phyloP scores from a whole-genome alignment of 2,888 invertebrate genomes.

The Hirudinaria manillensis region DNA sequence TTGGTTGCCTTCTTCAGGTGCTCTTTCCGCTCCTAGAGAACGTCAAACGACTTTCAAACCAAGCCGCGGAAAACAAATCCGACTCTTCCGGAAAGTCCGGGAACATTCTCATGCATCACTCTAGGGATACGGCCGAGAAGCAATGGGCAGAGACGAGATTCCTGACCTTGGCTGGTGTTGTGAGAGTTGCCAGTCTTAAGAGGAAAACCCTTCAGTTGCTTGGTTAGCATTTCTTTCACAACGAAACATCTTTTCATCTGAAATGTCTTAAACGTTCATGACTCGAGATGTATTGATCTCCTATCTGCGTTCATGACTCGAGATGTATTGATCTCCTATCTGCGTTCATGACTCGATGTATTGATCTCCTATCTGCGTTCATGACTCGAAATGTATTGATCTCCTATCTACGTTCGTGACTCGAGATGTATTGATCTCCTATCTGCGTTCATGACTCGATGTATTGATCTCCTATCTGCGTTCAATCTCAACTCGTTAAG shows the following conservation, averaged over 20 bases:
- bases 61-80: slow-evolving; percentile 56
- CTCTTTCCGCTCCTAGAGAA: slow-evolving; percentile 88
- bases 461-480: no score
- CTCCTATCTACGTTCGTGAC: no score
- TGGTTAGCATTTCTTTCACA: slow-evolving; percentile 41
- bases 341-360: no score
- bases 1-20: slow-evolving; percentile 58
- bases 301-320: no score
- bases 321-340: no score
- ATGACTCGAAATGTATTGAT: no score
- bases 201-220: slow-evolving; percentile 65
- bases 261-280: no score
- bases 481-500: no score
- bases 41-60: slow-evolving; percentile 65
- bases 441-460: background rate
- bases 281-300: no score
- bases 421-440: background rate
- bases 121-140: slow-evolving; percentile 94
- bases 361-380: no score
- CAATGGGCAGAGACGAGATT: slow-evolving; percentile 98
- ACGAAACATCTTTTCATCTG: no score
- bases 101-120: slow-evolving; percentile 93
- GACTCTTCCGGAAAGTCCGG: slow-evolving; percentile 60
- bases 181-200: slow-evolving; percentile 85
- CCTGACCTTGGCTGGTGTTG: slow-evolving; percentile 67